Evolutionary conservation across 2,797 vertebrate genomes (phyloP).

Genomic region (Coregonus ussuriensis): DNA sequence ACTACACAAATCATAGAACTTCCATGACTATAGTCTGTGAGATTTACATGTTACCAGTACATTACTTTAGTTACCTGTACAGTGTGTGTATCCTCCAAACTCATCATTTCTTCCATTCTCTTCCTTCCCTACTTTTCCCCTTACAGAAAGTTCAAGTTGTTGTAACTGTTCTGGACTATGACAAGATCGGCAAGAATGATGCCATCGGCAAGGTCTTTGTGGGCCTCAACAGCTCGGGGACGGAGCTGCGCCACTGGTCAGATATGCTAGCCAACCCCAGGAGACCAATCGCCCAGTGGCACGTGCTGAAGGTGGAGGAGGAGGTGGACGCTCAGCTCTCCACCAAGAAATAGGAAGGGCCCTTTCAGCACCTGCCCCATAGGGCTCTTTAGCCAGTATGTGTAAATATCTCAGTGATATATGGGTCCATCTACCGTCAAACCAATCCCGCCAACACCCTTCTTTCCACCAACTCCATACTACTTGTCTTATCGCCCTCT

Average conservation of each 20-base stretch:
- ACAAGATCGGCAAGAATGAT: conserved; percentile 99
- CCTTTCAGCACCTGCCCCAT: conserved; percentile 86
- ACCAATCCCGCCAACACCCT: conserved; percentile 72
- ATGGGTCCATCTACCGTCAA: conserved; percentile 89
- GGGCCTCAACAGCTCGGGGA: conserved; percentile 97
- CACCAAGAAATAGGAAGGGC: conserved; percentile 90
- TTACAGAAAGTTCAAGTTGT: conserved; percentile 99
- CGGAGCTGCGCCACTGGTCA: conserved; percentile 98
- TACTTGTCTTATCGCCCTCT: conserved; percentile 47
- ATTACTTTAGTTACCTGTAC: background rate
- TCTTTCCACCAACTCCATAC: conserved; percentile 51
- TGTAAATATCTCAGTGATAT: conserved; percentile 99
- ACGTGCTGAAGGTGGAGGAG: conserved; percentile 95
- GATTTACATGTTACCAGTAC: background rate
- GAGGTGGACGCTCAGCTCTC: conserved; percentile 97
- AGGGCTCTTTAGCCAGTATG: conserved; percentile 98
- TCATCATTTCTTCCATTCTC: background rate
- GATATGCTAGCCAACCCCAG: conserved; percentile 99
- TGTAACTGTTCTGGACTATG: conserved; percentile 99
- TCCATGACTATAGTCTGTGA: background rate
- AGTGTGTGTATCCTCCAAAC: background rate
- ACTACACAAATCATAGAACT: background rate
- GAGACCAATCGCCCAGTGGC: conserved; percentile 99
- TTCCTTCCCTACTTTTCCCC: conserved; percentile 34
- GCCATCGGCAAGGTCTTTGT: conserved; percentile 99